Evolutionary conservation across 2,888 invertebrate species (phyloP), one percentile per base, ranked within the genome.

Genomic region (Sphaerophoria rueppellii): DNA sequence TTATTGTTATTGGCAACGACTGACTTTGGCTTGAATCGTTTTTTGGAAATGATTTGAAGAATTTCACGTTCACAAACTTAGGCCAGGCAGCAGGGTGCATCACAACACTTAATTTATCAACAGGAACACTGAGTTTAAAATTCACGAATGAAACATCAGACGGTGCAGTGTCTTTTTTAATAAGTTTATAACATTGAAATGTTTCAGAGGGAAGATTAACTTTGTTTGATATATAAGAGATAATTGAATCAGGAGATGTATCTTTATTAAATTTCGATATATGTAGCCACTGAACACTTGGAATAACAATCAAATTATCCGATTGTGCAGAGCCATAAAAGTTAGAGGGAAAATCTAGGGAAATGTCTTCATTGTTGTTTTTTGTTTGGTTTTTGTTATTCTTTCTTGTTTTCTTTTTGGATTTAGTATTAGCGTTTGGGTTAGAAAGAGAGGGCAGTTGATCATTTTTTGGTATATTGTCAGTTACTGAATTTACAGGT

Each of bases 21-120:
- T 24, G 52, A n/a, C n/a, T n/a, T 52, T 9, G 52, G n/a, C 6
- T n/a, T 0, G n/a, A n/a, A 6, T 34, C 55, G 34, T 55, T 55
- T 55, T 55, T 55, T 55, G 55, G 35, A 2, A 7, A 55, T 7
- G 35, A 35, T n/a, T n/a, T n/a, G n/a, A 55, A 58, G 11, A 16
- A 35, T 40, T 58, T 58, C 0, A 58, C 58, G 14, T 40, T 16
- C 0, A 58, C 58, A 9, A 16, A 40, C 16, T 40, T 5, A 16
- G 37, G 40, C 58, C 58, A 58, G 11, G 40, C 58, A 16, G 14
- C 16, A 40, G 58, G 58, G 5, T 58, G 16, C 58, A 58, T 58
- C 1, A 58, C 40, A 1, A 58, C 5, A 9, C 9, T 9, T 14
- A 37, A 16, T 37, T 40, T 58, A 4, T 55, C 55, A 1, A 9